Evolutionary conservation across 1,140 invertebrate species (phyloP).

Genomic region (Hermetia illucens): DNA sequence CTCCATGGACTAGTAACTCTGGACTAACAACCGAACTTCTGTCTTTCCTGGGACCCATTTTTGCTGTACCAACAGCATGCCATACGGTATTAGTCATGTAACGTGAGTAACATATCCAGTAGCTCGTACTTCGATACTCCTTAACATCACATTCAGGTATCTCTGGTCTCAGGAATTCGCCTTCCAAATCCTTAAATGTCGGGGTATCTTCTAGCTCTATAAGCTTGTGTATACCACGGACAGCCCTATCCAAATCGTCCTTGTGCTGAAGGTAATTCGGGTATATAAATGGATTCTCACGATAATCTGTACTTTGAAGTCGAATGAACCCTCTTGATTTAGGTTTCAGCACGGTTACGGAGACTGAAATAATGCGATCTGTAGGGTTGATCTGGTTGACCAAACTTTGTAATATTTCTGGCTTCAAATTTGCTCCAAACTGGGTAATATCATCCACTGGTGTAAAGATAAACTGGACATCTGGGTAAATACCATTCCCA

Average conservation of each 20-base stretch:
- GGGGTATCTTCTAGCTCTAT: slow-evolving; percentile 7
- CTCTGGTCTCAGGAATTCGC: slow-evolving; percentile 15
- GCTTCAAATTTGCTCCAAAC: not conserved
- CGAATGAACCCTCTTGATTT: slow-evolving; percentile 36
- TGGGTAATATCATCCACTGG: not conserved
- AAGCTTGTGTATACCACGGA: slow-evolving; percentile 12
- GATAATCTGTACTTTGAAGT: slow-evolving; percentile 36
- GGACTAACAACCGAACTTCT: slow-evolving; percentile 40
- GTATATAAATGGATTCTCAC: slow-evolving; percentile 40
- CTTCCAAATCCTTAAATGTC: slow-evolving; percentile 9
- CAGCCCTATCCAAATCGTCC: slow-evolving; percentile 28
- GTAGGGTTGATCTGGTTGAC: not conserved
- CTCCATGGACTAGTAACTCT: slow-evolving; percentile 35
- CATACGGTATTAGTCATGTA: slow-evolving; percentile 34
- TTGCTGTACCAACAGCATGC: slow-evolving; percentile 40
- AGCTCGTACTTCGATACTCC: slow-evolving; percentile 15
- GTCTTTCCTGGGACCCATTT: slow-evolving; percentile 41
- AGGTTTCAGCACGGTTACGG: slow-evolving; percentile 29
- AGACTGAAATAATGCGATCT: slow-evolving; percentile 15
- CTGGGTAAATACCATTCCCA: slow-evolving; percentile 10
- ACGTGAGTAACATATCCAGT: slow-evolving; percentile 32
- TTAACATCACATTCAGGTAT: slow-evolving; percentile 26
- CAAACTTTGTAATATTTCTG: not conserved
- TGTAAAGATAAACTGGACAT: slow-evolving; percentile 9
- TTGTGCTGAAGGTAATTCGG: slow-evolving; percentile 36